Base-by-base conservation (phyloP, 2,888 invertebrate genomes). In the Latrodectus elegans region DNA sequence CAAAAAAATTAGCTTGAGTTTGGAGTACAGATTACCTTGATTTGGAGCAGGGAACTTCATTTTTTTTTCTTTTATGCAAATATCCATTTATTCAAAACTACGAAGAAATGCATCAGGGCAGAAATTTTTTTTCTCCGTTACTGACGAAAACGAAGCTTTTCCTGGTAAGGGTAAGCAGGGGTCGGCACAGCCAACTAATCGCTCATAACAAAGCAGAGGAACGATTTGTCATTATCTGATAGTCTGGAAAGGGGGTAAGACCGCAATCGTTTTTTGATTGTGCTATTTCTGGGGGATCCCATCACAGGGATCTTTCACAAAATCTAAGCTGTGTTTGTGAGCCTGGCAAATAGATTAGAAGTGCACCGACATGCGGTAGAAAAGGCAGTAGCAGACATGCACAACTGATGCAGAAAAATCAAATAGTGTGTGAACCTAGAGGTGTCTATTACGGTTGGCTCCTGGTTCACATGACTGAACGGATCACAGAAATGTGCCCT, bases 211-310 rank as follows among this genome's bases (percentile, higher is more conserved):
- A 77, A 26, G 38, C 71, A 71, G 72, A 76, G 76, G 76, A 84
- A 72, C 77, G 65, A 84, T 84, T 84, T 84, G 77, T 84, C 84
- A 84, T 84, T 84, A 84, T 84, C 84, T 84, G 84, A 84, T 84
- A 77, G 72, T 78, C 51, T 12, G 65, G 65, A 72, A 14, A 38
- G 38, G 38, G 70, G 70, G 12, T 22, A 22, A 1, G 60, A 53
- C 79, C 38, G 73, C 60, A 22, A 64, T 73, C 73, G 67, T 68
- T 84, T 77, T 77, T 77, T 77, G 77, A 77, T 84, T 77, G 75
- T 73, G 70, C 53, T 81, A 72, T 81, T 75, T 70, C 71, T 51
- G 68, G 22, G 67, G 74, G 22, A 55, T 17, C 55, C 75, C n/a
- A n/a, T 64, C 8, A 10, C 22, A 81, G 75, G 82, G 82, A 75